Percentiles rank a stretch among this genome's conserved stretches.
phyloP scores from a whole-genome alignment of 1,140 invertebrate genomes.

The fruit fly (Drosophila melanogaster) region DNA sequence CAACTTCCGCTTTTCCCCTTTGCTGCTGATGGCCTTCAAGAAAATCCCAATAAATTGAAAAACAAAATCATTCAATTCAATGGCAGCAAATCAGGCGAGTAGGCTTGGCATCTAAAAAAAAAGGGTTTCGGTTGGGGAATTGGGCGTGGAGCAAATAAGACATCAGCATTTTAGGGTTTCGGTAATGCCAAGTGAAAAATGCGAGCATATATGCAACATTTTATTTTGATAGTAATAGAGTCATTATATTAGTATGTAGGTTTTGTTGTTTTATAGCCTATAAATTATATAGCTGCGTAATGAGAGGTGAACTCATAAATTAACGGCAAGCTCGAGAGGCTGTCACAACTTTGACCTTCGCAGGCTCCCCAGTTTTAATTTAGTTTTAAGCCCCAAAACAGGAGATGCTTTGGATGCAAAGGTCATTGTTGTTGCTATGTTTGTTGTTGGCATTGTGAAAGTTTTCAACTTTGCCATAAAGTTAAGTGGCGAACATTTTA shows the following conservation, averaged over 20 bases:
- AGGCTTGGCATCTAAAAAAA: constrained; percentile 52
- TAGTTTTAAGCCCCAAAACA: constrained; percentile 49
- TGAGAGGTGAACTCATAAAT: constrained; percentile 46
- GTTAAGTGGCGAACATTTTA: constrained; percentile 66
- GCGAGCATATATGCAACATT: background rate
- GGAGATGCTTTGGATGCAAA: constrained; percentile 26
- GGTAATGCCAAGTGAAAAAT: background rate
- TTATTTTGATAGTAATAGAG: background rate
- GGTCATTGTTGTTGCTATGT: constrained; percentile 51
- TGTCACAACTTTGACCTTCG: constrained; percentile 56
- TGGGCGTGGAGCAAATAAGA: constrained; percentile 59
- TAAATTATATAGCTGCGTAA: constrained; percentile 9
- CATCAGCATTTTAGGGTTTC: constrained; percentile 51
- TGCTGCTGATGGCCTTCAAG: constrained; percentile 16
- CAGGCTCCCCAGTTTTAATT: constrained; percentile 47
- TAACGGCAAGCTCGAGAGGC: constrained; percentile 43
- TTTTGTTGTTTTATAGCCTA: background rate
- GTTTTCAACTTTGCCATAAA: constrained; percentile 77
- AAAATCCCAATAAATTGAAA: constrained; percentile 82
- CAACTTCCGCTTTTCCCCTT: constrained; percentile 8
- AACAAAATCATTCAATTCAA: constrained; percentile 83
- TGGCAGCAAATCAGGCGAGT: constrained; percentile 73
- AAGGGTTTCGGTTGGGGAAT: constrained; percentile 28
- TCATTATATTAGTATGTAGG: background rate
- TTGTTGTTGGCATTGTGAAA: constrained; percentile 44